These are phyloP conservation scores for Xanthia icteritia DNA, from an alignment of 2,888 invertebrate species.

Conservation along the genomic window DNA sequence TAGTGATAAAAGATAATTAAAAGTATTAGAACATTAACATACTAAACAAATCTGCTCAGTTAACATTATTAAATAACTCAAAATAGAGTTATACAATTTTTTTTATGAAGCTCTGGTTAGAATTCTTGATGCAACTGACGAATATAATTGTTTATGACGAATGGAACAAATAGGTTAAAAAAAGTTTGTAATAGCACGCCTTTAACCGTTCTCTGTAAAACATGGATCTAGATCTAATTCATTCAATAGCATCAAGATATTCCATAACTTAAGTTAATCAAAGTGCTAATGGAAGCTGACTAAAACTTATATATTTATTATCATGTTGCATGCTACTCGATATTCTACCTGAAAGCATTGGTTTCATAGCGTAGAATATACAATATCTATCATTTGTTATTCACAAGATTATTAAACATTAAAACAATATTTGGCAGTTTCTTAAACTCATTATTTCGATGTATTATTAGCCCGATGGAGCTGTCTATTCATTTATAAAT, in stretches of 20 bases:
- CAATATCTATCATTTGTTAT: slow-evolving; percentile 53
- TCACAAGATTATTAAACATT: slow-evolving; percentile 41
- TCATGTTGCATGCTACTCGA: slow-evolving; percentile 50
- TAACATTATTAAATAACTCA: slow-evolving; percentile 50
- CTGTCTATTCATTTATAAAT: slow-evolving; percentile 72
- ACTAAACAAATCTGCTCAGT: slow-evolving; percentile 47
- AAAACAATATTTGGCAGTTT: slow-evolving; percentile 24
- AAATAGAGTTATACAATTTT: slow-evolving; percentile 47
- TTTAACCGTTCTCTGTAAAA: background rate
- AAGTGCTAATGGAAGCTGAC: slow-evolving; percentile 37
- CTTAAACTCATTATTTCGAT: slow-evolving; percentile 45
- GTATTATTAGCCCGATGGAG: slow-evolving; percentile 76
- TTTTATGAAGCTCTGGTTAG: slow-evolving; percentile 25
- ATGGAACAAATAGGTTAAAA: background rate
- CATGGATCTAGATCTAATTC: background rate
- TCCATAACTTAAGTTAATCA: slow-evolving; percentile 31
- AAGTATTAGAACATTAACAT: slow-evolving; percentile 56
- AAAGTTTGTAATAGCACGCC: background rate
- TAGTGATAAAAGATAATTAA: slow-evolving; percentile 56
- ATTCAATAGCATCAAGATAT: slow-evolving; percentile 34
- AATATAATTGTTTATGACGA: background rate
- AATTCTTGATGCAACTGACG: slow-evolving; percentile 42
- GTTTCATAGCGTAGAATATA: slow-evolving; percentile 50
- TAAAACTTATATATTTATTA: slow-evolving; percentile 28
- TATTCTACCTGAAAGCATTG: slow-evolving; percentile 46